Evolutionary conservation across 2,797 vertebrate species (phyloP).

Genomic region (Trematomus bernacchii): DNA sequence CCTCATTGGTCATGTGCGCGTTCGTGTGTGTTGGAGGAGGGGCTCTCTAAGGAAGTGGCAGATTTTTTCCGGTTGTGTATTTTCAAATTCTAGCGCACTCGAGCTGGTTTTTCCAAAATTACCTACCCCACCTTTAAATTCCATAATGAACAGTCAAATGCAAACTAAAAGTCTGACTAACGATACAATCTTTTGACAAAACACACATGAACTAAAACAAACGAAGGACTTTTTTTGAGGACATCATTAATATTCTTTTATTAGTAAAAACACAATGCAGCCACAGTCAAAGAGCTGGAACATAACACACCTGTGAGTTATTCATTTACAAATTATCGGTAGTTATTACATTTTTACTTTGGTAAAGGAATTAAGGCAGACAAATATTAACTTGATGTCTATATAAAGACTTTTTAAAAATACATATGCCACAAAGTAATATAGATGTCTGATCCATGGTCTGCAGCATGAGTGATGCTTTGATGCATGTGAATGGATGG

Average conservation of each 20-base stretch:
- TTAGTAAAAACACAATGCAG: constrained; percentile 53
- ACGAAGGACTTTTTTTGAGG: constrained; percentile 11
- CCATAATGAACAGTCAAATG: not conserved
- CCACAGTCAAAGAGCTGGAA: constrained; percentile 22
- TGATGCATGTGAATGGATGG: constrained; percentile 10
- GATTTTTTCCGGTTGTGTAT: too few species aligned
- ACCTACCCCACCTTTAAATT: too few species aligned
- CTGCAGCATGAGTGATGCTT: constrained; percentile 26
- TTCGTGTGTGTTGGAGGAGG: too few species aligned
- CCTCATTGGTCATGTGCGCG: too few species aligned
- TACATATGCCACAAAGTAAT: constrained; percentile 42
- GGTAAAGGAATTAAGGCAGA: constrained; percentile 13
- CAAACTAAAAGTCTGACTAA: not conserved
- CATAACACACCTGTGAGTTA: constrained; percentile 23
- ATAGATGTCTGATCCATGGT: constrained; percentile 18
- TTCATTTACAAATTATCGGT: constrained; percentile 1
- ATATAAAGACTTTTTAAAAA: constrained; percentile 43
- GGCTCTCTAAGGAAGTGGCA: too few species aligned
- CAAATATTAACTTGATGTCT: constrained; percentile 7
- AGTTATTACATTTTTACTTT: constrained; percentile 13
- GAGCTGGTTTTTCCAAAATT: too few species aligned
- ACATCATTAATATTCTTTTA: constrained; percentile 46
- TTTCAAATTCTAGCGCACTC: too few species aligned
- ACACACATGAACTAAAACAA: not conserved
- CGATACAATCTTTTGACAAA: not conserved